phyloP scores from a whole-genome alignment of 2,113 vertebrate species.

The Poeciliopsis prolifica region DNA sequence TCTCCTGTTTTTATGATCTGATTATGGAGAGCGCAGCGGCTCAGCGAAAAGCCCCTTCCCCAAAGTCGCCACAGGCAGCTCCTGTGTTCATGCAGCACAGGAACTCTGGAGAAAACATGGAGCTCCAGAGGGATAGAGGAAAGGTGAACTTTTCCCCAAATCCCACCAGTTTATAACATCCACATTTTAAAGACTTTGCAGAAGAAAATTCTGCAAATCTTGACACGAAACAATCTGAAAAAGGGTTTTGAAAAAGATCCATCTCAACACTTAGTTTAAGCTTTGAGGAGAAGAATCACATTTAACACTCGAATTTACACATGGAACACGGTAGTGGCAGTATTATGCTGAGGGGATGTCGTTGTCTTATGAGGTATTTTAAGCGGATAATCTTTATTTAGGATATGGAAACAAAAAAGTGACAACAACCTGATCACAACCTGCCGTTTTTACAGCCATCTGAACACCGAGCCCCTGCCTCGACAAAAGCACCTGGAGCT shows the following conservation, averaged over 20 bases:
- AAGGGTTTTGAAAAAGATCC: background rate
- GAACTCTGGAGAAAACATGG: background rate
- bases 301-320: background rate
- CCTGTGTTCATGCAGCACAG: background rate
- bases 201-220: background rate
- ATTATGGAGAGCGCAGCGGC: background rate
- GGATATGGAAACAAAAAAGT: background rate
- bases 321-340: background rate
- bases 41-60: background rate
- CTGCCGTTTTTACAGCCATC: background rate
- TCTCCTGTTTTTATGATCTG: background rate
- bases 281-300: background rate
- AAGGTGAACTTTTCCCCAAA: background rate
- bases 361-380: background rate
- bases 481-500: conserved; percentile 9
- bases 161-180: background rate
- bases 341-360: background rate
- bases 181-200: background rate
- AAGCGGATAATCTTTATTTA: background rate
- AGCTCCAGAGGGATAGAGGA: background rate
- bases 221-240: background rate
- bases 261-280: background rate
- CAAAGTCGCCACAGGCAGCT: background rate
- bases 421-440: background rate
- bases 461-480: background rate